These are phyloP conservation scores for Temnothorax nylanderi DNA, from an alignment of 1,140 invertebrate genomes.

Conservation along the genomic window DNA sequence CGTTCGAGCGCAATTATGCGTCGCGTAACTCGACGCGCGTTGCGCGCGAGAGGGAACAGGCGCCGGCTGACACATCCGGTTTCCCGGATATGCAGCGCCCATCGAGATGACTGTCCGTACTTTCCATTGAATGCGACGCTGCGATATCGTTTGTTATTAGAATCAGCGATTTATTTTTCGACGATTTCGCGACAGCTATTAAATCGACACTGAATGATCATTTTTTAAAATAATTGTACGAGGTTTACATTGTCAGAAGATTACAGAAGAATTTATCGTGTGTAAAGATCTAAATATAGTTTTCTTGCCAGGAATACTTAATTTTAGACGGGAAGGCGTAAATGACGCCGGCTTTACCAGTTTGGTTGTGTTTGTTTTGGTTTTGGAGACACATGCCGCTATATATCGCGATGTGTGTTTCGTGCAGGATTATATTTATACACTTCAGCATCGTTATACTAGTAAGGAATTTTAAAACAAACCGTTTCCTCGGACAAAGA, in stretches of 20 bases:
- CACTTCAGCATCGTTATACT: not conserved
- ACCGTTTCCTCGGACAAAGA: not conserved
- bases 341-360: not conserved
- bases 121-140: not conserved
- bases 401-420: not conserved
- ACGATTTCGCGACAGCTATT: not conserved
- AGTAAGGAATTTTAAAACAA: not conserved
- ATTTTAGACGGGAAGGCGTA: not conserved
- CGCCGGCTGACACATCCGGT: slow-evolving; percentile 43
- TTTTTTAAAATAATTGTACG: not conserved
- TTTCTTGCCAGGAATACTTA: not conserved
- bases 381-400: not conserved
- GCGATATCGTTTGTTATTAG: not conserved
- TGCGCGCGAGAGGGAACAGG: slow-evolving; percentile 24
- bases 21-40: slow-evolving; percentile 46
- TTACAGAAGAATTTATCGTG: not conserved
- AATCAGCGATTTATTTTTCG: not conserved
- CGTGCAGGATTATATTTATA: not conserved
- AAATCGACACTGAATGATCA: not conserved
- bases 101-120: not conserved
- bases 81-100: slow-evolving; percentile 1
- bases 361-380: slow-evolving; percentile 13
- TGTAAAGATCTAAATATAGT: slow-evolving; percentile 1
- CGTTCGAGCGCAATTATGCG: slow-evolving; percentile 53
- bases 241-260: not conserved